Conservation (phyloP, 2,888 invertebrate species). For the Lasioglossum leucozonium region DNA sequence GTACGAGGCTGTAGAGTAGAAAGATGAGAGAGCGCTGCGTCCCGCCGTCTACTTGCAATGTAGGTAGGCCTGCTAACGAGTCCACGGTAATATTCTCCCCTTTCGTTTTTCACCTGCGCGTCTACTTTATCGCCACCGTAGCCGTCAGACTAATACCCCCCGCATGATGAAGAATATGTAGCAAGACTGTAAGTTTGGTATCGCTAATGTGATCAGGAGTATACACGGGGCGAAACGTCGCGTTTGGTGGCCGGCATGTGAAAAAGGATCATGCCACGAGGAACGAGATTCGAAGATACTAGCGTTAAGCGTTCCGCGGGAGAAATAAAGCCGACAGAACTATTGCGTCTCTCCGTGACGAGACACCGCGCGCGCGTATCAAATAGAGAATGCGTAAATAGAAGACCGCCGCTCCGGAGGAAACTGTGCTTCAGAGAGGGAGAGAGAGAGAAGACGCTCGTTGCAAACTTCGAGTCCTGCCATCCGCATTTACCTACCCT, state of each 20-base stretch:
- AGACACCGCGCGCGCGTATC: neutral
- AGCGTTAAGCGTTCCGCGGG: neutral
- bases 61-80: conserved; percentile 11
- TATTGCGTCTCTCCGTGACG: neutral
- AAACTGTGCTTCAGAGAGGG: neutral
- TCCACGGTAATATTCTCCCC: neutral
- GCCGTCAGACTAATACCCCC: conserved; percentile 6
- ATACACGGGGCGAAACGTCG: neutral
- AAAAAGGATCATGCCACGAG: neutral
- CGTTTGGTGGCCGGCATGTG: neutral
- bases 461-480: neutral
- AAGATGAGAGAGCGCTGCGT: conserved; percentile 7
- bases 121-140: conserved; percentile 12
- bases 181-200: conserved; percentile 9
- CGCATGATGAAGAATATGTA: conserved; percentile 1
- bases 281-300: conserved; percentile 6
- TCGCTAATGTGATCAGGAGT: conserved; percentile 13
- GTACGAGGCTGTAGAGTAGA: too few relatives aligned
- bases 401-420: neutral
- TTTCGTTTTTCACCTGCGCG: conserved; percentile 10
- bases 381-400: neutral
- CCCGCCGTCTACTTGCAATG: neutral
- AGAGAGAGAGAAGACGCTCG: too few relatives aligned
- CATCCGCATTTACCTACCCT: neutral
- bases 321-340: conserved; percentile 7